phyloP scores from a whole-genome alignment of 2,113 vertebrate genomes.

The Pluvialis apricaria region DNA sequence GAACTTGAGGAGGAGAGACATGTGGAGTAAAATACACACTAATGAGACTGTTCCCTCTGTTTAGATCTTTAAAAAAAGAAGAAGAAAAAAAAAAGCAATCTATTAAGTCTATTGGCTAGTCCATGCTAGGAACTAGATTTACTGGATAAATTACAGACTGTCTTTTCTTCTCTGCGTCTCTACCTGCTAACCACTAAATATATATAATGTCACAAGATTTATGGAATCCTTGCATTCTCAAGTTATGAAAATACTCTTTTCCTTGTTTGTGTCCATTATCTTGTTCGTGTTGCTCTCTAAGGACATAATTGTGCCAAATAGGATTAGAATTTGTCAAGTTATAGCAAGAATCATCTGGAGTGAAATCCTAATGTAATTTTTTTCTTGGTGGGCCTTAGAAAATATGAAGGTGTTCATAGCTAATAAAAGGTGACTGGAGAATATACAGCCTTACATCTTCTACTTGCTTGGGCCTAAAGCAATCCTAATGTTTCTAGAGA shows the following conservation, averaged over 20 bases:
- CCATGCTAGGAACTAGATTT: not conserved
- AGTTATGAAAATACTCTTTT: not conserved
- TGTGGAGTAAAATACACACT: not conserved
- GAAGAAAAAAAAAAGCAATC: not conserved
- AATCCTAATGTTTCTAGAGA: not conserved
- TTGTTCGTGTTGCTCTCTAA: not conserved
- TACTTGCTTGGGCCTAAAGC: not conserved
- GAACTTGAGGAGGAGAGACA: not conserved
- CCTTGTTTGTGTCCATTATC: not conserved
- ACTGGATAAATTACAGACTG: not conserved
- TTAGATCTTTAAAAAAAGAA: not conserved
- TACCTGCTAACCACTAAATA: not conserved
- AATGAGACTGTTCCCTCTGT: not conserved
- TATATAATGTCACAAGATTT: not conserved
- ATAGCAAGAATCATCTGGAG: not conserved
- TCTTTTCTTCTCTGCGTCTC: not conserved
- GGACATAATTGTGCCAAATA: not conserved
- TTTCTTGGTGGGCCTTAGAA: not conserved
- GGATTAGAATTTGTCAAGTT: not conserved
- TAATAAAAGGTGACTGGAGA: not conserved
- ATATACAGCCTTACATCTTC: not conserved
- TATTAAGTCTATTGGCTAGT: not conserved
- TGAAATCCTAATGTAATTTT: not conserved
- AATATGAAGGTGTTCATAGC: not conserved
- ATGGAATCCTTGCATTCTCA: not conserved